A percentile compares a stretch with the other conserved stretches of the same genome.
Conservation (phyloP, 92 coral and sea anemone species). For the Porites cylindrica region DNA sequence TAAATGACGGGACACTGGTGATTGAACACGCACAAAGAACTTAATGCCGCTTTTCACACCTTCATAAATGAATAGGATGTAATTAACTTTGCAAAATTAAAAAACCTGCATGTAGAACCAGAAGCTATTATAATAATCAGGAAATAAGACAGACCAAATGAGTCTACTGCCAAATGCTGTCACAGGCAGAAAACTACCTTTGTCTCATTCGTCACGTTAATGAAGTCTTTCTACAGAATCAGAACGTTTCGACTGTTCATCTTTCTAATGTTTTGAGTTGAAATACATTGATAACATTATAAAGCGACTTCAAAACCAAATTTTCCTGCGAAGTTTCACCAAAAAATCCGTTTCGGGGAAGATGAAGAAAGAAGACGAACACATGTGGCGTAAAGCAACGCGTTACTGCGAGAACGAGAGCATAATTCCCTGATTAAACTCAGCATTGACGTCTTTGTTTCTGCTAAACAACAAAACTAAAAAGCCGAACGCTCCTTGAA, state of each 20-base stretch:
- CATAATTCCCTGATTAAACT: constrained; percentile 1
- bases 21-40: constrained; percentile 24
- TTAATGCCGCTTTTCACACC: constrained; percentile 51
- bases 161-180: background rate
- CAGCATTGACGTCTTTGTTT: background rate
- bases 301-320: background rate
- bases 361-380: constrained; percentile 3
- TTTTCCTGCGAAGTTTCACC: background rate
- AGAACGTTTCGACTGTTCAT: background rate
- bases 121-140: background rate
- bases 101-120: background rate
- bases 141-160: background rate
- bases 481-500: background rate
- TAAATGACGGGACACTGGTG: background rate
- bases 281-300: background rate
- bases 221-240: background rate
- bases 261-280: background rate
- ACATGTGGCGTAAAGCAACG: constrained; percentile 16
- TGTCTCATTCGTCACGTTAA: no score
- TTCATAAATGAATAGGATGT: constrained; percentile 25
- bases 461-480: background rate
- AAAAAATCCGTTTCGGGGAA: background rate
- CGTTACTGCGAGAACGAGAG: background rate
- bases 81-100: constrained; percentile 39
- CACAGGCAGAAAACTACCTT: background rate